Evolutionary conservation across 2,113 vertebrate species (phyloP).

Genomic region (Lepidothrix coronata): DNA sequence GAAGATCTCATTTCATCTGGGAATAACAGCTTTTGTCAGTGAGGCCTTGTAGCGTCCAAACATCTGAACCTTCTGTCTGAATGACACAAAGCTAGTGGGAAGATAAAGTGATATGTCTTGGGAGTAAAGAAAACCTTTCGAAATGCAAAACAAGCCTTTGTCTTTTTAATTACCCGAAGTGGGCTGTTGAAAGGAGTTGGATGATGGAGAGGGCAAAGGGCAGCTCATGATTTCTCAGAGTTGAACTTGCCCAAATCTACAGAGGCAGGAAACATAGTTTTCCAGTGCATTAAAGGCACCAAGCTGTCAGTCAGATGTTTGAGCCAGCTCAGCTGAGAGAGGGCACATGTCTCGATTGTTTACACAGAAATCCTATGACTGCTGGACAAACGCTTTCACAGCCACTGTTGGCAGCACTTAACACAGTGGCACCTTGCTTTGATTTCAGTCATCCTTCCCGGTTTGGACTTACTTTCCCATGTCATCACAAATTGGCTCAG

Average conservation of each 20-base stretch:
- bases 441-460: constrained; percentile 47
- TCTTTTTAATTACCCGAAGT: background rate
- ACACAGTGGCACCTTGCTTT: constrained; percentile 44
- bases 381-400: background rate
- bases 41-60: background rate
- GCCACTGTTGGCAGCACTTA: constrained; percentile 45
- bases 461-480: background rate
- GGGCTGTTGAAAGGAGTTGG: background rate
- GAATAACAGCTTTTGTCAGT: background rate
- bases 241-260: background rate
- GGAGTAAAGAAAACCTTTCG: background rate
- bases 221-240: background rate
- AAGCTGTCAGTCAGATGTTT: constrained; percentile 57
- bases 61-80: background rate
- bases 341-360: constrained; percentile 48
- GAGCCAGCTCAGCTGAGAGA: constrained; percentile 3
- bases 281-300: constrained; percentile 63
- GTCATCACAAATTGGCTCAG: background rate
- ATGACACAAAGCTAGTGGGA: background rate
- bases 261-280: background rate
- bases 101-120: background rate
- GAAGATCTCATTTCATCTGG: background rate
- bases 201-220: background rate
- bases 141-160: background rate
- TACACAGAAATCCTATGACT: constrained; percentile 54